These are phyloP conservation scores for Drosophila malerkotliana DNA, from an alignment of 1,140 invertebrate species.

Conservation along the genomic window DNA sequence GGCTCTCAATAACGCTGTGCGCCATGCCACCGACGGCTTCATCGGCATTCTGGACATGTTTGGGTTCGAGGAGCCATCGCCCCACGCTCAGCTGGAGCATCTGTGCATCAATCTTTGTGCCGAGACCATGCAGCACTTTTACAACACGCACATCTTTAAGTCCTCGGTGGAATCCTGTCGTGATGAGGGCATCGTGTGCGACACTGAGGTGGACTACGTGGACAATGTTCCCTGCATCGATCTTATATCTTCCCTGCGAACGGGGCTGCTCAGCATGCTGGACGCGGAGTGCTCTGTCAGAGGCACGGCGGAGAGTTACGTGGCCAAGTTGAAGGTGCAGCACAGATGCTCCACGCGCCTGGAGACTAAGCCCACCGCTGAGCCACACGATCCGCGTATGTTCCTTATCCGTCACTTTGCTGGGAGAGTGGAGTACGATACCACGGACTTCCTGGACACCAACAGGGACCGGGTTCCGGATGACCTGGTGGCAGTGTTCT, in stretches of 20 bases:
- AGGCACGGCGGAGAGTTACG: constrained; percentile 94
- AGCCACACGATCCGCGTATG: constrained; percentile 90
- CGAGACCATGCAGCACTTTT: constrained; percentile 98
- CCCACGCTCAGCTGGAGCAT: constrained; percentile 93
- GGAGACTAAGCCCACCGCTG: constrained; percentile 83
- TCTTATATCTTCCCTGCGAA: constrained; percentile 95
- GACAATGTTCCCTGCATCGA: constrained; percentile 98
- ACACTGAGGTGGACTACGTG: constrained; percentile 96
- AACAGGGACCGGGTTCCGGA: constrained; percentile 96
- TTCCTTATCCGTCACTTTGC: constrained; percentile 97
- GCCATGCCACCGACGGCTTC: constrained; percentile 97
- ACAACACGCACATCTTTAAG: constrained; percentile 98
- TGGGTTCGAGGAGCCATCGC: constrained; percentile 96
- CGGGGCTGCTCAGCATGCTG: constrained; percentile 94
- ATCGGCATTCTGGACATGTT: constrained; percentile 98
- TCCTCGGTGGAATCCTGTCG: constrained; percentile 96
- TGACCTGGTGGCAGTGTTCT: constrained; percentile 95
- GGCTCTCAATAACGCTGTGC: constrained; percentile 94
- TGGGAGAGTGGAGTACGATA: constrained; percentile 94
- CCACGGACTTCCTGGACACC: constrained; percentile 94
- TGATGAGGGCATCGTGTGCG: constrained; percentile 96
- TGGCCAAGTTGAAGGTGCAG: constrained; percentile 93
- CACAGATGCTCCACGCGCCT: constrained; percentile 90
- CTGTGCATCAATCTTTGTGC: constrained; percentile 97
- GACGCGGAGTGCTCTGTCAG: constrained; percentile 96